Percentiles rank a stretch among this genome's conserved stretches.
Conservation (phyloP, 1,140 invertebrate species). For the Ridgeia piscesae region DNA sequence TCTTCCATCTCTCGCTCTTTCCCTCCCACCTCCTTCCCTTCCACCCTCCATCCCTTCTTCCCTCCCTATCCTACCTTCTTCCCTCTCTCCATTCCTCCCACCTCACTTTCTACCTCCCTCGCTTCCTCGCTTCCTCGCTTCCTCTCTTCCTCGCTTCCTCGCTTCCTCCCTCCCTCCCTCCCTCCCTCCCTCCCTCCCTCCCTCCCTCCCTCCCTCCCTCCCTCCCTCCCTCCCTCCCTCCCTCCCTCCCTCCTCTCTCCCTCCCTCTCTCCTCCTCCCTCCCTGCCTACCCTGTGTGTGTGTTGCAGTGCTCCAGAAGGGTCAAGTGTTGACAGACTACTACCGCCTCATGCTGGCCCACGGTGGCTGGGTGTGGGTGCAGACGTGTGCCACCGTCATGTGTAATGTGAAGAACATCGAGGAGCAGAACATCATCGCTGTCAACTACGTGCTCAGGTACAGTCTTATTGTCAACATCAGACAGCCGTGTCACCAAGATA, state of each 20-base stretch:
- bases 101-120: no score
- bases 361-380: conserved; percentile 93
- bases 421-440: conserved; percentile 93
- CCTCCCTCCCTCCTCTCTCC: not conserved
- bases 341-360: conserved; percentile 93
- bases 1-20: not conserved
- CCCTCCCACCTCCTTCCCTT: not conserved
- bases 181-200: not conserved
- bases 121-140: not conserved
- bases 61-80: not conserved
- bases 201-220: no score
- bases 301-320: conserved; percentile 87
- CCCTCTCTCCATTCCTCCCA: not conserved
- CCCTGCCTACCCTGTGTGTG: not conserved
- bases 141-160: no score
- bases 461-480: no score
- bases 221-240: not conserved
- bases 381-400: conserved; percentile 94
- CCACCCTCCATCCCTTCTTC: not conserved
- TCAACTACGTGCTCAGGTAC: conserved; percentile 92
- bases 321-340: conserved; percentile 94
- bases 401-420: conserved; percentile 91
- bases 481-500: no score
- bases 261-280: not conserved
- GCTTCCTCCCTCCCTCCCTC: not conserved